Evolutionary conservation across 2,797 vertebrate species (phyloP).

Genomic region (Erithacus rubecula): DNA sequence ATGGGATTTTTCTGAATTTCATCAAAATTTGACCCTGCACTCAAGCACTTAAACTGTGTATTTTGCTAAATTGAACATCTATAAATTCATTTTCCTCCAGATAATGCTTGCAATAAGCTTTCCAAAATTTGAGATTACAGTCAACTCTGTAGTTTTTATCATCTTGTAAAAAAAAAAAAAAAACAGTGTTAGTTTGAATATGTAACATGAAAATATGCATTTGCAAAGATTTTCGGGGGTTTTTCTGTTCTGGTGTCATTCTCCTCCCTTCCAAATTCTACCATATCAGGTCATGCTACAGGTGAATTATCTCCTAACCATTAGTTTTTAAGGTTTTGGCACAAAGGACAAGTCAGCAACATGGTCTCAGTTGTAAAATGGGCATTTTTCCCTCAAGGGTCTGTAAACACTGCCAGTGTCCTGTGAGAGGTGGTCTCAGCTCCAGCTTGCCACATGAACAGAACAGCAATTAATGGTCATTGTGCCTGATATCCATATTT

Average conservation of each 20-base stretch:
- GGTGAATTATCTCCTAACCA: not conserved
- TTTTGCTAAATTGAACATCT: not conserved
- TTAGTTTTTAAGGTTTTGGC: not conserved
- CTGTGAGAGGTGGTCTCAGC: not conserved
- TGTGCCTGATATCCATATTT: not conserved
- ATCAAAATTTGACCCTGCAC: not conserved
- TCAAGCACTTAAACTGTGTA: not conserved
- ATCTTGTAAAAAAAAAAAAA: not conserved
- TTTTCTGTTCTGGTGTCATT: not conserved
- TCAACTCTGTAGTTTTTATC: not conserved
- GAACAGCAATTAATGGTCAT: not conserved
- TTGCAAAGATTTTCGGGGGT: fast-evolving
- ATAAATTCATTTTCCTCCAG: not conserved
- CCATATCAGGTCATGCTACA: not conserved
- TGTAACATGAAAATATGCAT: not conserved
- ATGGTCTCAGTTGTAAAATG: fast-evolving
- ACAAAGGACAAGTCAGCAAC: not conserved
- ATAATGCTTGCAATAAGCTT: not conserved
- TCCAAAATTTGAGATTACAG: not conserved
- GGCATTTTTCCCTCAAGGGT: not conserved
- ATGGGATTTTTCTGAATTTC: not conserved
- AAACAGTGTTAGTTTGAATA: not conserved
- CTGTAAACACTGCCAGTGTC: not conserved
- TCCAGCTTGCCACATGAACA: not conserved
- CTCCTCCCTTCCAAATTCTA: not conserved